Evolutionary conservation across 2,113 vertebrate genomes (phyloP), one percentile per base, ranked within the genome.

Genomic region (Dicentrarchus labrax): DNA sequence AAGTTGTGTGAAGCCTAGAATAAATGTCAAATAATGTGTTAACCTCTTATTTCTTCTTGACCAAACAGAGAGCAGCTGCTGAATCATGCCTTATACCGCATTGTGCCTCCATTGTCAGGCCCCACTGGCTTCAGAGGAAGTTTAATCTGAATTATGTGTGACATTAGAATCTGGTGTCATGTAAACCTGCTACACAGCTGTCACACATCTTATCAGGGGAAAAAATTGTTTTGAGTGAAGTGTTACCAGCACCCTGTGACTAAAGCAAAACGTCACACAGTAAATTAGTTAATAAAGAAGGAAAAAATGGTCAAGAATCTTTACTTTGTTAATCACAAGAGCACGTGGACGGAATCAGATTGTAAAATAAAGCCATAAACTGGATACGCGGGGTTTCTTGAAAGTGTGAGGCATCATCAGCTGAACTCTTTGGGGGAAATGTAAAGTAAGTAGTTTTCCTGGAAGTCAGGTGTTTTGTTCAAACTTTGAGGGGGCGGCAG

Each of bases 391-490:
- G 11, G 12, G 65, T 71, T 84, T 60, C 47, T 59, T 79, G 53
- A 86, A 88, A 76, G 61, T 13, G n/a, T 86, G 89, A 86, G 74
- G 15, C 10, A 72, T 68, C 59, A 39, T 54, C 24, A 21, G 53
- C 38, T 81, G 61, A 68, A 24, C 21, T 51, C 17, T 54, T 61
- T 22, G 71, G 64, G 67, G 74, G 79, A 85, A 86, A 74, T 56
- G 30, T 57, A 8, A 45, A 50, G 41, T 30, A 1, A 17, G 54
- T n/a, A 19, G 54, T 56, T 83, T 95, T 93, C 94, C 89, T 89
- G 80, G 80, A 94, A 94, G 82, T 94, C 90, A 83, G 88, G 87
- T 89, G 88, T 76, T 72, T 89, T 73, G 12, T 53, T 8, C 9
- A 45, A 45, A 17, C 13, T 3, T 11, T 22, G 87, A 81, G 88